phyloP scores from a whole-genome alignment of 2,113 vertebrate species.

The Progne subis region DNA sequence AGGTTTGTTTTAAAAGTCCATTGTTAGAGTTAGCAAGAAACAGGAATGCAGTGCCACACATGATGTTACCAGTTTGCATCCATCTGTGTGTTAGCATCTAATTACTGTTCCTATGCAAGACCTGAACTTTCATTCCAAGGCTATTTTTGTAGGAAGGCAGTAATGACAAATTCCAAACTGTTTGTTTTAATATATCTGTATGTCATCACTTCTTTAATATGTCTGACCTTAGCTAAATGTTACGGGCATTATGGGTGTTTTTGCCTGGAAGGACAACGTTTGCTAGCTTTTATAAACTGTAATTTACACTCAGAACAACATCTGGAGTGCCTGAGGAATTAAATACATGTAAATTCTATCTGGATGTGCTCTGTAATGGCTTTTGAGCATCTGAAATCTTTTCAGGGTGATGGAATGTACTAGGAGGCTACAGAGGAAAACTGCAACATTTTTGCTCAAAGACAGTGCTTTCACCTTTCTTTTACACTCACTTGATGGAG shows the following conservation, averaged over 20 bases:
- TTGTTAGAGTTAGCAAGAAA: not conserved
- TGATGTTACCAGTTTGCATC: not conserved
- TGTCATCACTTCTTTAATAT: not conserved
- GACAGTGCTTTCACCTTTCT: not conserved
- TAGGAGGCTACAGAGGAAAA: not conserved
- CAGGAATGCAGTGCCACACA: not conserved
- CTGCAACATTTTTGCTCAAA: not conserved
- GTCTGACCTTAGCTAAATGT: not conserved
- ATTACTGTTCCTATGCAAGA: not conserved
- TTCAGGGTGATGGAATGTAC: not conserved
- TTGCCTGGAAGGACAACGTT: not conserved
- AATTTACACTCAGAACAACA: not conserved
- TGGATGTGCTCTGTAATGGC: not conserved
- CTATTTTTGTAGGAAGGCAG: not conserved
- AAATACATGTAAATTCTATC: not conserved
- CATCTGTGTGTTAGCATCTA: not conserved
- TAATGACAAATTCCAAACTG: not conserved
- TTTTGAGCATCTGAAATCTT: not conserved
- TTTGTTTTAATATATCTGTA: not conserved
- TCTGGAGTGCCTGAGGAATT: not conserved
- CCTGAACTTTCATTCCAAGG: not conserved
- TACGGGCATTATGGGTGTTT: not conserved
- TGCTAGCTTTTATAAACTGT: not conserved
- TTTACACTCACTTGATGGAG: not conserved
- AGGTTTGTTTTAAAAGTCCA: not conserved